These are phyloP conservation scores for Glaucopsyche alexis DNA, from an alignment of 2,888 invertebrate genomes.

Conservation along the genomic window DNA sequence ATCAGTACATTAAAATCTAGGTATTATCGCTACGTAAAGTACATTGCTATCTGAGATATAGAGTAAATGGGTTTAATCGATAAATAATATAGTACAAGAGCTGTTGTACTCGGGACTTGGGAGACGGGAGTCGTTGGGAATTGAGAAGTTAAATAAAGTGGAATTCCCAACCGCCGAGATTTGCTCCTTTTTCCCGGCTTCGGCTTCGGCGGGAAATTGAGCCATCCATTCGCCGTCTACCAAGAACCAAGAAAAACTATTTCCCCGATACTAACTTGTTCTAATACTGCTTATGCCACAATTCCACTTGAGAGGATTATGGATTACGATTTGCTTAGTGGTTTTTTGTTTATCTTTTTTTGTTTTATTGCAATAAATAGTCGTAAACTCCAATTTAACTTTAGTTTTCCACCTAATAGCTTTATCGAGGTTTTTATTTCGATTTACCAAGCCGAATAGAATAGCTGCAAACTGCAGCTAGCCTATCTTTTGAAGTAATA, in stretches of 20 bases:
- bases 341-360: not conserved
- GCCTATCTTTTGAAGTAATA: no score
- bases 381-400: no score
- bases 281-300: constrained; percentile 33
- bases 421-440: no score
- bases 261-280: constrained; percentile 35
- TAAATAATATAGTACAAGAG: constrained; percentile 54
- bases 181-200: constrained; percentile 39
- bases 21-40: not conserved
- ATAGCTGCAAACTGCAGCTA: no score
- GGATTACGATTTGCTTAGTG: not conserved
- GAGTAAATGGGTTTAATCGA: constrained; percentile 39
- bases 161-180: constrained; percentile 38
- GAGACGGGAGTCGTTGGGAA: constrained; percentile 48
- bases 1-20: no score
- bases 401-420: no score
- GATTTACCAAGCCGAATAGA: no score
- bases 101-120: constrained; percentile 47
- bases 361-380: not conserved
- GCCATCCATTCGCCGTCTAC: constrained; percentile 39
- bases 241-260: constrained; percentile 39
- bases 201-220: constrained; percentile 45
- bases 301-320: constrained; percentile 22
- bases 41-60: not conserved
- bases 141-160: constrained; percentile 57